These are phyloP conservation scores for Gandaritis pyraliata DNA, from an alignment of 2,888 invertebrate genomes.

Conservation along the genomic window DNA sequence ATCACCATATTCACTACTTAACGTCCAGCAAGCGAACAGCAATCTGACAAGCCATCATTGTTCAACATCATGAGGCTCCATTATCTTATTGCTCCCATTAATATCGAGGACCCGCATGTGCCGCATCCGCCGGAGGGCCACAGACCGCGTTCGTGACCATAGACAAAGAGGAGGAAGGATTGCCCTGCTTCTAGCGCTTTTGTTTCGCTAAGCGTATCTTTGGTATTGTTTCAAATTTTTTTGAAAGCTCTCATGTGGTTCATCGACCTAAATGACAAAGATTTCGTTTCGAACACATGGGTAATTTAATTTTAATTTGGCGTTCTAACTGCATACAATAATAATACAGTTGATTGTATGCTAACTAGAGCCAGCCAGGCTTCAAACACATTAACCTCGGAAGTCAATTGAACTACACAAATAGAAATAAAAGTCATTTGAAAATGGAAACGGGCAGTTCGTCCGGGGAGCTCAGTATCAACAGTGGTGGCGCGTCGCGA, in stretches of 20 bases:
- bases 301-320: neutral
- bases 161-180: constrained; percentile 70
- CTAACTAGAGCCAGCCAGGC: constrained; percentile 8
- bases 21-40: constrained; percentile 45
- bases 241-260: constrained; percentile 46
- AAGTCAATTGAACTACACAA: constrained; percentile 38
- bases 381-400: constrained; percentile 33
- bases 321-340: neutral
- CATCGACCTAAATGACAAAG: constrained; percentile 33
- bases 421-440: constrained; percentile 62
- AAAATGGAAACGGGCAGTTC: constrained; percentile 57
- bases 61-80: constrained; percentile 63
- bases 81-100: constrained; percentile 78
- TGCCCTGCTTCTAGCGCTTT: constrained; percentile 57
- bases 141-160: constrained; percentile 65
- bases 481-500: constrained; percentile 68
- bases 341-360: neutral
- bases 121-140: constrained; percentile 71
- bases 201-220: constrained; percentile 49
- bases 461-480: constrained; percentile 58
- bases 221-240: constrained; percentile 49
- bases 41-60: constrained; percentile 64
- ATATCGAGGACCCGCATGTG: constrained; percentile 70
- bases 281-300: constrained; percentile 2
- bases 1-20: constrained; percentile 40